Percentiles rank a stretch among this genome's conserved stretches.
phyloP scores from a whole-genome alignment of 2,113 vertebrate genomes.

The Microtus richardsoni region DNA sequence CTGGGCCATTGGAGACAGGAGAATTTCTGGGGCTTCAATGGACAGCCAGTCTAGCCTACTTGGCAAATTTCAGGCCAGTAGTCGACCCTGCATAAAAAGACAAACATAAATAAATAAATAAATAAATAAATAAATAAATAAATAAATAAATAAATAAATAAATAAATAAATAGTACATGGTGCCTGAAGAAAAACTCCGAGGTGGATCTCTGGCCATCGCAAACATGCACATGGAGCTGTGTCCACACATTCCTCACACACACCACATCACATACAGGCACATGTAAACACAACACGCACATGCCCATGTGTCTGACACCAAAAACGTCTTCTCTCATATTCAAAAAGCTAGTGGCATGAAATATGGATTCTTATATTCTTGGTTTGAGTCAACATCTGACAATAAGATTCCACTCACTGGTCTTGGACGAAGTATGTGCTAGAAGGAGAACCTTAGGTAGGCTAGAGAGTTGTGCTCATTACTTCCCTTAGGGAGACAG shows the following conservation, averaged over 20 bases:
- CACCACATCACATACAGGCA: neutral
- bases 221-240: neutral
- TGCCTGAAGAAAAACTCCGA: neutral
- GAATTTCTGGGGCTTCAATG: neutral
- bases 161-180: neutral
- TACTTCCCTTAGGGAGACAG: neutral
- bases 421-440: neutral
- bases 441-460: no score
- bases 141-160: no score
- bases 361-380: neutral
- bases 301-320: neutral
- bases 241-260: neutral
- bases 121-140: no score
- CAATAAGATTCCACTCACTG: neutral
- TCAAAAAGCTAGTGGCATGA: neutral
- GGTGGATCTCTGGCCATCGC: no score
- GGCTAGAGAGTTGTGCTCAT: neutral
- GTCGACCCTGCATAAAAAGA: neutral
- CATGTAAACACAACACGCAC: neutral
- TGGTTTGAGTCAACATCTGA: neutral
- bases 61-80: neutral
- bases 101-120: neutral
- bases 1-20: no score
- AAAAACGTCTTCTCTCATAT: no score
- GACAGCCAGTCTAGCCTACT: neutral